Base-by-base conservation (phyloP, 2,113 vertebrate genomes). In the Nibea coibor region DNA sequence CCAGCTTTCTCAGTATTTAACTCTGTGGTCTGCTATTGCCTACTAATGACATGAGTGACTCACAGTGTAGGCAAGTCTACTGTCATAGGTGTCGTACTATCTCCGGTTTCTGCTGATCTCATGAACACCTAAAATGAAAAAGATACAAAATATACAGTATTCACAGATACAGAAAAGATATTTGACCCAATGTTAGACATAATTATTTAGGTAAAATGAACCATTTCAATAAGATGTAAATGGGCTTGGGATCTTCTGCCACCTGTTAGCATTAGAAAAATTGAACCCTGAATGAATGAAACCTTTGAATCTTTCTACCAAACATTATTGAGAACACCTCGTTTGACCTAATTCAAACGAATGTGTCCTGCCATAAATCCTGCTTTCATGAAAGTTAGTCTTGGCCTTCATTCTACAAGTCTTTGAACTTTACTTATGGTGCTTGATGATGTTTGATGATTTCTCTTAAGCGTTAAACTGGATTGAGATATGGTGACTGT, bases 81-180 rank as follows among this genome's bases (percentile, higher is more conserved):
- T 24, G 53, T 9, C 28, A 10, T 4, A 4, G 75, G 7, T 10
- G 56, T 4, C n/a, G 53, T 15, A 28, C 67, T 43, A 20, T 91
- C 83, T 70, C 88, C 82, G 16, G 88, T 88, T 17, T 8, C 3
- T 17, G 53, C 50, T 53, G 88, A 91, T 24, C 54, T 50, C 9
- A 82, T 1, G 1, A 86, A 92, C 17, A 75, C 75, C 93, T 94
- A 39, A 78, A 86, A 80, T 65, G 17, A n/a, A n/a, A n/a, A n/a
- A n/a, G n/a, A n/a, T n/a, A n/a, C n/a, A n/a, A n/a, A n/a, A n/a
- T n/a, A n/a, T n/a, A n/a, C n/a, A n/a, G n/a, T n/a, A n/a, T n/a
- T n/a, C n/a, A n/a, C n/a, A n/a, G n/a, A n/a, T 11, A 61, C 12
- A 71, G 7, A 45, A 73, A 86, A 47, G 2, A 43, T 45, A 31